A percentile compares a stretch with the other conserved stretches of the same genome.
Evolutionary conservation across 1,140 invertebrate genomes (phyloP).

Genomic region (Steinernema feltiae): DNA sequence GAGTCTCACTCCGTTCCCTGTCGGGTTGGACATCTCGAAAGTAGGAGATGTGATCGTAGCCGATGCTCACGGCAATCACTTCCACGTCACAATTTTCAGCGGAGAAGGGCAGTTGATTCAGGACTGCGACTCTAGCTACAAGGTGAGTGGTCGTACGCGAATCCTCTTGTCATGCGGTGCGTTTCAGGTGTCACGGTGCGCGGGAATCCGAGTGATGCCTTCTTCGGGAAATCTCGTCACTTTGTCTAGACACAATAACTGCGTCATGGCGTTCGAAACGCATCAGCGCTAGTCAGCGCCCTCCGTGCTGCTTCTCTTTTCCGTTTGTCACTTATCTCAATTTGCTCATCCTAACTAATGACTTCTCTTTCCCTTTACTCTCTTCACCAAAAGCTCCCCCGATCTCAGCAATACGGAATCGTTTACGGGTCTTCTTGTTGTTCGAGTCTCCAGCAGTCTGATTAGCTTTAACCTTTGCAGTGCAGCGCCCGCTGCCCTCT

Average conservation of each 20-base stretch:
- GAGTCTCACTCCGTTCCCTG: conserved; percentile 89
- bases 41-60: conserved; percentile 89
- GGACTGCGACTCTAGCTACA: conserved; percentile 91
- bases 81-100: conserved; percentile 84
- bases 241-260: conserved; percentile 94
- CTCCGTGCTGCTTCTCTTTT: conserved; percentile 12
- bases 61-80: conserved; percentile 92
- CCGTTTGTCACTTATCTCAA: conserved; percentile 14
- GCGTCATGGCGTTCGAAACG: conserved; percentile 81
- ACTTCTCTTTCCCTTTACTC: neutral
- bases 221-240: conserved; percentile 87
- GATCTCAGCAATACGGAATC: conserved; percentile 16
- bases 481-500: neutral
- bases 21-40: conserved; percentile 93
- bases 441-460: conserved; percentile 4
- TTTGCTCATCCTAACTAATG: conserved; percentile 17
- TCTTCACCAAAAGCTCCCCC: conserved; percentile 14
- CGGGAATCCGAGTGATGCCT: conserved; percentile 88
- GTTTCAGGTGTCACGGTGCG: conserved; percentile 77
- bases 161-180: conserved; percentile 6
- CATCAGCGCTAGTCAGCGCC: neutral
- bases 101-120: conserved; percentile 27
- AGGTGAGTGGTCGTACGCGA: conserved; percentile 70
- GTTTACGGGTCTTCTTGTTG: conserved; percentile 2
- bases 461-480: neutral